These are phyloP conservation scores for Tenualosa ilisha DNA, from an alignment of 2,797 vertebrate species.

Conservation along the genomic window DNA sequence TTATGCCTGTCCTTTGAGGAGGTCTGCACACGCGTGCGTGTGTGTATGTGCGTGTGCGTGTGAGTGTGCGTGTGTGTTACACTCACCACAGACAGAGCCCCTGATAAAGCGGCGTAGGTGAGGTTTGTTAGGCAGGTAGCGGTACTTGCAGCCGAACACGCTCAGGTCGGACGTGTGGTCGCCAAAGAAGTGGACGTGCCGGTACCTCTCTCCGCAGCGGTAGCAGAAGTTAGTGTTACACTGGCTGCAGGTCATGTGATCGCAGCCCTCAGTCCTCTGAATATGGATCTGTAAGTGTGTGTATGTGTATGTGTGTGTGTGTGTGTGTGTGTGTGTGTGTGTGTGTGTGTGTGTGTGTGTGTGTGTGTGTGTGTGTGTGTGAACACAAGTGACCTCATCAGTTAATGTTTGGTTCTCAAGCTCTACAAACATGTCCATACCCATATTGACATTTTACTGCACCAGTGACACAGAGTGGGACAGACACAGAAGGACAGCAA, in stretches of 20 bases:
- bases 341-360: not conserved
- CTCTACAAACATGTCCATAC: not conserved
- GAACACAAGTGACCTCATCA: not conserved
- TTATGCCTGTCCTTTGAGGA: not conserved
- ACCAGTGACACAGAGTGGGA: not conserved
- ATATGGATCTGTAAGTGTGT: conserved; percentile 86
- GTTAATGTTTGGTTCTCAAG: not conserved
- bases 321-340: not conserved
- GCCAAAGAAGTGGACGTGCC: conserved; percentile 95
- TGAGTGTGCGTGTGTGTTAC: conserved; percentile 9
- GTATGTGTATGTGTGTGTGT: conserved; percentile 17
- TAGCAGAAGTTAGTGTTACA: conserved; percentile 99
- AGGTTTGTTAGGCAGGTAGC: conserved; percentile 96
- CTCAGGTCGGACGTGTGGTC: conserved; percentile 99
- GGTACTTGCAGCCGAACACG: conserved; percentile 99
- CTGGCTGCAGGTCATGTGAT: conserved; percentile 97
- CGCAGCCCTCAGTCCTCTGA: conserved; percentile 96
- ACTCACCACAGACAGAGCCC: conserved; percentile 96
- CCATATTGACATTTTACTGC: not conserved
- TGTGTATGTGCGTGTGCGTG: not conserved
- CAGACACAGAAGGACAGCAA: no score
- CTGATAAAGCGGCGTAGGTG: conserved; percentile 92
- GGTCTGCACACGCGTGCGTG: no score
- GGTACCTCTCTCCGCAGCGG: conserved; percentile 94
- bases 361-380: not conserved